Percentiles rank a stretch among this genome's conserved stretches.
Conservation (phyloP, 2,797 vertebrate species). For the Danionella dracula region DNA sequence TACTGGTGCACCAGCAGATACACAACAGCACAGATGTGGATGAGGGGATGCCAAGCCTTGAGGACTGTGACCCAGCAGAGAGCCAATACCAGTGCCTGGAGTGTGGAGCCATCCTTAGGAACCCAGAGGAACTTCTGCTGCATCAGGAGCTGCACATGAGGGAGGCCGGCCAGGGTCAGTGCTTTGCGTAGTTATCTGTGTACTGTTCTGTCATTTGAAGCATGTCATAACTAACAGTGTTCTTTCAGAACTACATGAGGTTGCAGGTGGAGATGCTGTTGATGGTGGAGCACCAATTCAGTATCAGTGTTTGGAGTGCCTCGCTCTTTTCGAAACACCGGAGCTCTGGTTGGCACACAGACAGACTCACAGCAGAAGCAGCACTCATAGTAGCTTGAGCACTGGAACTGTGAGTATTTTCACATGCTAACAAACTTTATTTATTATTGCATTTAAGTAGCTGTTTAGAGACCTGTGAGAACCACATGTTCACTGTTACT, state of each 20-base stretch:
- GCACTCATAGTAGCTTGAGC: slow-evolving; percentile 62
- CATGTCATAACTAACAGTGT: background rate
- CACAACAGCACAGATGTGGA: slow-evolving; percentile 67
- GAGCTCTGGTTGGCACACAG: slow-evolving; percentile 86
- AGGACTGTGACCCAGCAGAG: slow-evolving; percentile 58
- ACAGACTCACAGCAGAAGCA: slow-evolving; percentile 73
- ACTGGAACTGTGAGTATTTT: slow-evolving; percentile 55
- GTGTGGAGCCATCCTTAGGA: slow-evolving; percentile 79
- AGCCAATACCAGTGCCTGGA: slow-evolving; percentile 88
- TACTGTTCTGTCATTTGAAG: background rate
- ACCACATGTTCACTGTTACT: too few relatives aligned
- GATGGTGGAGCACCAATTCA: slow-evolving; percentile 66
- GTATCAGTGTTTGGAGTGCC: slow-evolving; percentile 87
- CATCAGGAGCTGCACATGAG: slow-evolving; percentile 89
- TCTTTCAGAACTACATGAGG: slow-evolving; percentile 63
- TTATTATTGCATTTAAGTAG: too few relatives aligned
- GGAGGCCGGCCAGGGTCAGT: slow-evolving; percentile 55
- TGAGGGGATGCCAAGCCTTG: slow-evolving; percentile 52
- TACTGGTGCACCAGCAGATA: slow-evolving; percentile 85
- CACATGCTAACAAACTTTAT: too few relatives aligned
- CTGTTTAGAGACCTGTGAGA: too few relatives aligned
- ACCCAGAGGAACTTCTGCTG: slow-evolving; percentile 81
- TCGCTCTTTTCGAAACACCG: slow-evolving; percentile 80
- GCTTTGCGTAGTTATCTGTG: background rate
- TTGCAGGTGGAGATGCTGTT: slow-evolving; percentile 49